Percentiles rank a stretch among this genome's conserved stretches.
phyloP scores from a whole-genome alignment of 2,113 vertebrate species.

The Cervus canadensis region DNA sequence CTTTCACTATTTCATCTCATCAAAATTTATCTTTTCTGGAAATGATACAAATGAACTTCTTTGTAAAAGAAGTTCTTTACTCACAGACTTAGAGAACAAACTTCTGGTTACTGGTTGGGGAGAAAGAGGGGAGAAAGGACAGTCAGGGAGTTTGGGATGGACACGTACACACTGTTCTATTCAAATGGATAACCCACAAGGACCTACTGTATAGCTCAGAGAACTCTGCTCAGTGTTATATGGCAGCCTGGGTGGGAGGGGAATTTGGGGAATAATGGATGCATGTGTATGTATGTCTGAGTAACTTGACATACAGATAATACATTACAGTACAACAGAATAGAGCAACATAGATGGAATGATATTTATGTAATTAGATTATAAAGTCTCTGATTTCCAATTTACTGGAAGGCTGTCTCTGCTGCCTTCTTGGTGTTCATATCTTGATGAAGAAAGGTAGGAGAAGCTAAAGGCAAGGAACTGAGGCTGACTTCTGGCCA shows the following conservation, averaged over 20 bases:
- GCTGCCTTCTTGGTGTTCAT: background rate
- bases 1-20: background rate
- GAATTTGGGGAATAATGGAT: background rate
- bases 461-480: background rate
- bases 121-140: background rate
- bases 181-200: background rate
- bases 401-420: background rate
- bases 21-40: background rate
- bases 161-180: background rate
- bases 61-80: background rate
- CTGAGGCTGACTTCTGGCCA: background rate
- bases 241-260: background rate
- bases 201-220: background rate
- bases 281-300: background rate
- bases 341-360: background rate
- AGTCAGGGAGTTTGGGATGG: background rate
- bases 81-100: background rate
- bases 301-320: background rate
- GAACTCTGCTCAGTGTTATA: background rate
- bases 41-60: background rate
- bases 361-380: background rate
- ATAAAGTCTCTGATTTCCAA: background rate
- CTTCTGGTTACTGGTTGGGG: background rate
- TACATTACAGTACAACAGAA: background rate
- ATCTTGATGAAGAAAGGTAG: background rate